Conservation (phyloP, 2,113 vertebrate genomes). For the Erinaceus europaeus region DNA sequence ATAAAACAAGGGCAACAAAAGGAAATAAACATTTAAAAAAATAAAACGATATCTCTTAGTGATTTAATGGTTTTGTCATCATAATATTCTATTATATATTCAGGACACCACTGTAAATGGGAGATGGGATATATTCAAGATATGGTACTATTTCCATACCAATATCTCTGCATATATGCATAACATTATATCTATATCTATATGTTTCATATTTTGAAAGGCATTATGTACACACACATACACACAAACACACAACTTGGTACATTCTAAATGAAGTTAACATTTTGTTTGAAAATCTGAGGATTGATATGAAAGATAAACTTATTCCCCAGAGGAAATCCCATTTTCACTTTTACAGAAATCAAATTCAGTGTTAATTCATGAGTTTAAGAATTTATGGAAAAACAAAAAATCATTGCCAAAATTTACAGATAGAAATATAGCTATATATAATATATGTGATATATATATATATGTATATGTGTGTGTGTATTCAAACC, state of each 20-base stretch:
- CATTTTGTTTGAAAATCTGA: slow-evolving; percentile 25
- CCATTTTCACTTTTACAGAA: slow-evolving; percentile 38
- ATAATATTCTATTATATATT: too few species aligned
- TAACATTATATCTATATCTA: too few species aligned
- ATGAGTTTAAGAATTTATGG: neutral
- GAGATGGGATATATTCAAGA: too few species aligned
- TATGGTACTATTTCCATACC: too few species aligned
- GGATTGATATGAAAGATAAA: neutral
- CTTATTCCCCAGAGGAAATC: slow-evolving; percentile 28
- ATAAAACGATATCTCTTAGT: too few species aligned
- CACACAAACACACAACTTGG: neutral
- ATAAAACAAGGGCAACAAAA: too few species aligned
- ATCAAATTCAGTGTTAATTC: slow-evolving; percentile 39
- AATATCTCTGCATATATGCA: too few species aligned
- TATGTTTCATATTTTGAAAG: neutral
- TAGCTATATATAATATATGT: too few species aligned
- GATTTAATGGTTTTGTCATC: too few species aligned
- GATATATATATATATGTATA: too few species aligned
- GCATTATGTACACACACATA: neutral
- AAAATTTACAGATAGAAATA: neutral
- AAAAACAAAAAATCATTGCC: slow-evolving; percentile 28
- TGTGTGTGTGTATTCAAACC: neutral
- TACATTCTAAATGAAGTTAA: neutral
- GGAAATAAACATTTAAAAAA: too few species aligned
- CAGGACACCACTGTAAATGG: too few species aligned